Evolutionary conservation across 2,888 invertebrate species (phyloP), one percentile per base, ranked within the genome.

Genomic region (Melieria crassipennis): DNA sequence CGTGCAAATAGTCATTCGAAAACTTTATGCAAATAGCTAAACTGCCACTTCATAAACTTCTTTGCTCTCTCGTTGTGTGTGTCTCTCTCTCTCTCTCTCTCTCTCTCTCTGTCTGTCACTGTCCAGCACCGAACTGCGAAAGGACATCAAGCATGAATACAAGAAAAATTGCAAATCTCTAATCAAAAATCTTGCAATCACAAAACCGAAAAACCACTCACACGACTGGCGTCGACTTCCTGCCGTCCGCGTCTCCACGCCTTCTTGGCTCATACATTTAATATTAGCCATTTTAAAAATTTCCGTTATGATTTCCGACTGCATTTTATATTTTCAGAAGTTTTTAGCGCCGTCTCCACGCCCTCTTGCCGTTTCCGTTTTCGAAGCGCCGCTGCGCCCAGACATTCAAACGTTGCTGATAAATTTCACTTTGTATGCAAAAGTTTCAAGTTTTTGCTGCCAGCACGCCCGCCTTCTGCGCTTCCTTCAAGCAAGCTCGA

Each of bases 241-340:
- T 30, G 3, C 30, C 30, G 16, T 0, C 16, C 16, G 16, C 30
- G 30, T 30, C 30, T 30, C 30, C 30, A 50, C 50, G 11, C 11
- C 11, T 50, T 50, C 10, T 50, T 50, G 11, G 50, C 50, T 50
- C 10, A 30, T 3, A 58, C 45, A 65, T 65, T 65, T 58, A 58
- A 61, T 65, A 64, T 64, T 65, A 70, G 57, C 60, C 30, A 78
- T 81, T 79, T 80, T 74, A 77, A 79, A 83, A 80, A 79, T 79
- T 79, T 81, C 82, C 79, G 80, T 81, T 81, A 81, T 82, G 79
- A 80, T 81, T 82, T 81, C 77, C 78, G 56, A 62, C 56, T 52
- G 60, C 67, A 67, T 52, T 50, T 58, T 65, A 60, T 60, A 16
- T 77, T 75, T 75, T 30, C 73, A 78, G 67, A 76, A 77, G 60